phyloP scores from a whole-genome alignment of 2,888 invertebrate genomes.

The Synanthedon andrenaeformis region DNA sequence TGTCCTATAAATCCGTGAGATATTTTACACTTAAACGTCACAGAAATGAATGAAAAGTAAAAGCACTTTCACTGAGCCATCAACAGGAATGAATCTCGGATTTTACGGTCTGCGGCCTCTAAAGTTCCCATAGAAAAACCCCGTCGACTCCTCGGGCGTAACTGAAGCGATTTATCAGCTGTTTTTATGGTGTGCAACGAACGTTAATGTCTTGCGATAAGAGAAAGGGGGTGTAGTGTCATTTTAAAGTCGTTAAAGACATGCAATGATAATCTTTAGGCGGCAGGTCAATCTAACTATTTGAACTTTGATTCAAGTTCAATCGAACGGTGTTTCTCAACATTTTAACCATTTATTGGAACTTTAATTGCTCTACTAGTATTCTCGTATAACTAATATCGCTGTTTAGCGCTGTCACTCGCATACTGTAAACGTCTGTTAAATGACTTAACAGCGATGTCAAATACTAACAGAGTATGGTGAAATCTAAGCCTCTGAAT shows the following conservation, averaged over 20 bases:
- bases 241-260: background rate
- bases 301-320: conserved; percentile 1
- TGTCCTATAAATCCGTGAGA: too few relatives aligned
- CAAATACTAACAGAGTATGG: too few relatives aligned
- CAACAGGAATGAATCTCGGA: conserved; percentile 24
- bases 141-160: conserved; percentile 26
- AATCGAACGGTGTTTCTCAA: too few relatives aligned
- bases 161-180: conserved; percentile 38
- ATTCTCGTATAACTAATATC: too few relatives aligned
- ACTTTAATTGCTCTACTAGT: too few relatives aligned
- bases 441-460: too few relatives aligned
- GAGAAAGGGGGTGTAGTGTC: background rate
- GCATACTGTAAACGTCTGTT: too few relatives aligned
- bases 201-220: background rate
- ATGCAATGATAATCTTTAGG: conserved; percentile 4
- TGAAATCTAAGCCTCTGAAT: too few relatives aligned
- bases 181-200: conserved; percentile 23
- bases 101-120: conserved; percentile 28
- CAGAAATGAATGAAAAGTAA: conserved; percentile 24
- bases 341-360: too few relatives aligned
- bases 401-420: too few relatives aligned
- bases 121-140: conserved; percentile 34
- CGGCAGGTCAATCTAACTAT: conserved; percentile 1
- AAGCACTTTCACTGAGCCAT: conserved; percentile 36
- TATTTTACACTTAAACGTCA: background rate